A percentile compares a stretch with the other conserved stretches of the same genome.
Evolutionary conservation across 2,113 vertebrate species (phyloP).

Genomic region (Neotoma lepida): DNA sequence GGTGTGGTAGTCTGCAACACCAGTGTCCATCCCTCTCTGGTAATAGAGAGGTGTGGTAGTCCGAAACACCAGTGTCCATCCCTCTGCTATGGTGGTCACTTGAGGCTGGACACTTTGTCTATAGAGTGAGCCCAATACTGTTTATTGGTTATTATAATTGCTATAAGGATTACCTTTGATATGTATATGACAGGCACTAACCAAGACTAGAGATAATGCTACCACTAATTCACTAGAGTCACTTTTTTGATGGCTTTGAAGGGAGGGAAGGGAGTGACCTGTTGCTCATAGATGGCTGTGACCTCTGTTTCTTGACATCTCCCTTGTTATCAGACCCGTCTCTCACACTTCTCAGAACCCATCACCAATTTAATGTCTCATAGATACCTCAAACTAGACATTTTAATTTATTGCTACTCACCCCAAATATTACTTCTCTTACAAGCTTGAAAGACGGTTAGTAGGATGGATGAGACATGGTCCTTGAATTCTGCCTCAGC

Average conservation of each 20-base stretch:
- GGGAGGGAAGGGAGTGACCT: background rate
- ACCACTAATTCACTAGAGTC: background rate
- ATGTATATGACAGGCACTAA: background rate
- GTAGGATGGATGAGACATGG: background rate
- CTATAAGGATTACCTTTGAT: background rate
- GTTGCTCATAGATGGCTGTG: background rate
- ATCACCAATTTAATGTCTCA: background rate
- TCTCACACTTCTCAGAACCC: background rate
- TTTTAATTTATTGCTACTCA: background rate
- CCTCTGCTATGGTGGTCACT: background rate
- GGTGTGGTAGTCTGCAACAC: background rate
- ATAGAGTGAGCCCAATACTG: background rate
- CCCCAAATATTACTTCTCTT: conserved; percentile 19
- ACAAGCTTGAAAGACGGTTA: background rate
- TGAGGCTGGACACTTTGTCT: background rate
- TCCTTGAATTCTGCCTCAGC: background rate
- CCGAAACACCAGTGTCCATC: background rate
- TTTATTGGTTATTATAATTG: conserved; percentile 15
- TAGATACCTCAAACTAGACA: background rate
- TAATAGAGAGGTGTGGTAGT: background rate
- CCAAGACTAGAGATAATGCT: background rate
- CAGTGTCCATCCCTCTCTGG: background rate
- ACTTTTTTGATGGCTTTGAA: background rate
- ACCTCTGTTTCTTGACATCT: background rate
- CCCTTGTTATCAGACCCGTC: background rate